These are phyloP conservation scores for Sebastes melanostomus DNA, from an alignment of 2,797 vertebrate genomes.

Conservation along the genomic window DNA sequence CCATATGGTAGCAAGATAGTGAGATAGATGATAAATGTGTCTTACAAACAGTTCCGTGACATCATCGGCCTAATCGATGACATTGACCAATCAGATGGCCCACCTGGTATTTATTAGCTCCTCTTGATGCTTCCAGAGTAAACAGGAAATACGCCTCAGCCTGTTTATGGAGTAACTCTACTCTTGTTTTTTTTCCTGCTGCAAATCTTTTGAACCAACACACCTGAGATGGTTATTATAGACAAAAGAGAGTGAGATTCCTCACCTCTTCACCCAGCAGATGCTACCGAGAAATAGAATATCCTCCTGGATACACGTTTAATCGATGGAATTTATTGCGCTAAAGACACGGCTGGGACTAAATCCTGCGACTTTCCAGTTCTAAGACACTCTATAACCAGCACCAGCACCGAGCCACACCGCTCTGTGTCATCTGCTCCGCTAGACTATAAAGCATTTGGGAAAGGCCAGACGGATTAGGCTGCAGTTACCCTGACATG, in stretches of 20 bases:
- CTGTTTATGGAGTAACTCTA: neutral
- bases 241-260: neutral
- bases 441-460: constrained; percentile 48
- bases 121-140: neutral
- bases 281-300: neutral
- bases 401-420: constrained; percentile 2
- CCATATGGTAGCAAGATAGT: no score
- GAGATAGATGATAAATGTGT: neutral
- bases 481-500: constrained; percentile 56
- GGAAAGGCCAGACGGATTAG: constrained; percentile 64
- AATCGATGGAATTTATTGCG: constrained; percentile 1
- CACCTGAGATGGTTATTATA: neutral
- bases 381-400: neutral
- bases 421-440: constrained; percentile 50
- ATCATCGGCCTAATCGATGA: neutral
- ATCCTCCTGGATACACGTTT: neutral
- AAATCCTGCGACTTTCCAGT: constrained; percentile 26
- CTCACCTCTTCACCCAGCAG: neutral
- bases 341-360: constrained; percentile 1
- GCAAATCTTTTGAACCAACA: neutral
- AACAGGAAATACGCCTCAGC: neutral
- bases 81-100: neutral
- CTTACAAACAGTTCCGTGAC: neutral
- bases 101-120: neutral
- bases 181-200: neutral